Percentiles rank a stretch among this genome's conserved stretches.
Evolutionary conservation across 2,113 vertebrate species (phyloP).

Genomic region (Telmatochromis brichardi): DNA sequence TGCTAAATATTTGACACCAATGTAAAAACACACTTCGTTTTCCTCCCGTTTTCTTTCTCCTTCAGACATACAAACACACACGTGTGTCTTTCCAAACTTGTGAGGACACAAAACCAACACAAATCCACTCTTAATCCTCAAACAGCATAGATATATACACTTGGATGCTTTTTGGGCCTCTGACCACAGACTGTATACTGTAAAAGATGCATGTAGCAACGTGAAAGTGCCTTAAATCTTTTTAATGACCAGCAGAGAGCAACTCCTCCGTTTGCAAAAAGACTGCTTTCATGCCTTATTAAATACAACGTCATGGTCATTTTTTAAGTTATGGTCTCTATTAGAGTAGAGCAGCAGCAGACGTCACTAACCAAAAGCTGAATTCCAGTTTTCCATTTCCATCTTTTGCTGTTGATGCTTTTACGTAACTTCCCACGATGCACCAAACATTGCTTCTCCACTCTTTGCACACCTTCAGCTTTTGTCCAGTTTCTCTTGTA

Average conservation of each 20-base stretch:
- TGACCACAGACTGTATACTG: neutral
- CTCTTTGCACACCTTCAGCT: neutral
- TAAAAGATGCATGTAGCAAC: neutral
- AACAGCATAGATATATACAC: neutral
- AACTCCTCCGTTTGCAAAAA: neutral
- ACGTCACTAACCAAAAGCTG: neutral
- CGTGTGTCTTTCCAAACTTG: neutral
- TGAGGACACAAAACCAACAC: neutral
- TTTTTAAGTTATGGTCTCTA: neutral
- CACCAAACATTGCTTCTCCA: neutral
- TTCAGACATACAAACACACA: neutral
- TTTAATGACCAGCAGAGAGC: neutral
- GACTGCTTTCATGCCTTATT: neutral
- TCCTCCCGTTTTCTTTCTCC: neutral
- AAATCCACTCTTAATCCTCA: neutral
- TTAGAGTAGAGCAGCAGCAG: neutral
- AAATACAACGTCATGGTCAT: neutral
- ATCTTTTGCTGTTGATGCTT: neutral
- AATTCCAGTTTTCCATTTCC: fast-evolving
- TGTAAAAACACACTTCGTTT: neutral
- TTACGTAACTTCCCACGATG: fast-evolving
- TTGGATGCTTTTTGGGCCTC: neutral
- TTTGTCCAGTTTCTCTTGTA: neutral
- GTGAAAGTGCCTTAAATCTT: neutral
- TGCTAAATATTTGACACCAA: neutral